Base-by-base conservation (phyloP, 2,888 invertebrate species). In the Fabriciana adippe region DNA sequence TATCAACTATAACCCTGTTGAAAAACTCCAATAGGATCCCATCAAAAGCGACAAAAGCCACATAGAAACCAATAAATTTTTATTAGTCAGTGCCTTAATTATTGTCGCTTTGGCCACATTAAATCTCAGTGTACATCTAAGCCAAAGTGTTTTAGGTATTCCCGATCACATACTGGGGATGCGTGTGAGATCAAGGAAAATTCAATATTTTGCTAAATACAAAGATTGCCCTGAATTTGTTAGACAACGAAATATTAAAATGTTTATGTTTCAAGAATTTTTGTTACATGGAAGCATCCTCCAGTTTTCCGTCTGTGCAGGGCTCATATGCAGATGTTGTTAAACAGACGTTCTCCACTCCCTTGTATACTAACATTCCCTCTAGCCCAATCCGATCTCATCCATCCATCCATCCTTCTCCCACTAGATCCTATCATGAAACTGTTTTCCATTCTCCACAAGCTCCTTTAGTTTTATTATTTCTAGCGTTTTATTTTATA, bases 91-190 rank as follows among this genome's bases (percentile, higher is more conserved):
- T 75, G 75, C 26, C n/a, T 53, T 0, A 72, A 68, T 8, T 75
- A 75, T 55, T 75, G 75, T 47, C 56, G 72, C 0, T 78, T 70
- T 64, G 76, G 76, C 3, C 76, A 76, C 41, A 63, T 67, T 3
- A 72, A 72, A 59, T 21, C 55, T 1, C 71, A 74, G 18, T 76
- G 76, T 47, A 14, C 75, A 0, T 74, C 76, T 0, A 68, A 73
- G 21, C 73, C 75, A 2, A 63, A 73, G 8, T 76, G 78, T 53
- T 73, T 31, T 26, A 60, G 41, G 2, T 78, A 73, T 61, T 56
- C 67, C 0, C 70, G 73, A 54, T 45, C 57, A 0, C 75, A 77
- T 54, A 6, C 51, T 13, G 73, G 71, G 2, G 66, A 67, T 11
- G n/a, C 26, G 0, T 75, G 75, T 48, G 5, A 57, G 0, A 21